These are phyloP conservation scores for Acanthopleura granulata DNA, from an alignment of 2,888 invertebrate genomes.

Conservation along the genomic window DNA sequence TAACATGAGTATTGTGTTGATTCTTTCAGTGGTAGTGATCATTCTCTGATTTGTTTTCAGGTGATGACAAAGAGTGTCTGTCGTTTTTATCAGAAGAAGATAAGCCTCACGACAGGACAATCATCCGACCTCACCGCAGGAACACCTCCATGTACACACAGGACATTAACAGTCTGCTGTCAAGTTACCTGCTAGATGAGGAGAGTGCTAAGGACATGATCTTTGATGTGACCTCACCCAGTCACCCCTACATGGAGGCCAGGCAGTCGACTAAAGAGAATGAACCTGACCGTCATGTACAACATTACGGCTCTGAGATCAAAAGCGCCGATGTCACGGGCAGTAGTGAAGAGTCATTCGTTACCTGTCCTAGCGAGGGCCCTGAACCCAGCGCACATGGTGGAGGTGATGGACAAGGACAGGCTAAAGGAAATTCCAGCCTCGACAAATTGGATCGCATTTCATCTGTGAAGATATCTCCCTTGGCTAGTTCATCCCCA, in stretches of 20 bases:
- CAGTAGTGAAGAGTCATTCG: slow-evolving; percentile 19
- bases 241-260: slow-evolving; percentile 16
- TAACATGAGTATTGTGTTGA: too few species aligned
- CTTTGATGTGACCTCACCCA: slow-evolving; percentile 21
- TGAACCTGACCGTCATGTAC: neutral
- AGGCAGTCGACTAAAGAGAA: neutral
- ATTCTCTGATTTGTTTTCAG: slow-evolving; percentile 9
- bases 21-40: too few species aligned
- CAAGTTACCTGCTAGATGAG: neutral
- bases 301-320: neutral
- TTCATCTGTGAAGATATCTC: too few species aligned
- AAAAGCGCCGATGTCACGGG: neutral
- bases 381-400: neutral
- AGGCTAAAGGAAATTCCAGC: too few species aligned
- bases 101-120: neutral
- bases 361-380: slow-evolving; percentile 12
- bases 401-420: too few species aligned
- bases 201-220: neutral
- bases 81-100: neutral
- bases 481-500: neutral
- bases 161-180: neutral
- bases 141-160: neutral
- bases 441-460: too few species aligned
- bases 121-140: neutral
- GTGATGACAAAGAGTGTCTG: slow-evolving; percentile 11